Base-by-base conservation (phyloP, 2,888 invertebrate species). In the Habrosyne pyritoides region DNA sequence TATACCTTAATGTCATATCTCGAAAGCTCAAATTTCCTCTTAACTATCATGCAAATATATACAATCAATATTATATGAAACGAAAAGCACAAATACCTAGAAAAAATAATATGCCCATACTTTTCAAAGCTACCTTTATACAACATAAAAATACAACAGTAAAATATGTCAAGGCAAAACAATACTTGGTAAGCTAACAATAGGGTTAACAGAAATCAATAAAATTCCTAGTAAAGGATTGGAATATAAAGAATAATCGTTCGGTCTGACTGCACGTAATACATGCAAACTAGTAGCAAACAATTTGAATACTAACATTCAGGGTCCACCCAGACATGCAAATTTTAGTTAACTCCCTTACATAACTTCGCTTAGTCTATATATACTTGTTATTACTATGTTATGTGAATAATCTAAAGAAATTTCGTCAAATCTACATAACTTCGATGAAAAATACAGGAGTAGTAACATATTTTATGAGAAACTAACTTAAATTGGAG, bases 281-380 rank as follows among this genome's bases (percentile, higher is more conserved):
- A 67, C 80, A 84, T 84, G 84, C 83, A 80, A 83, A 79, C 75
- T 70, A 77, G 77, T 77, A 68, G 67, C 73, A 69, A 73, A 77
- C 79, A 71, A 77, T 81, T 78, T 72, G 71, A 81, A 83, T 81
- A 73, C 73, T 71, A 75, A 79, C 71, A 70, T 79, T 79, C 67
- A 42, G 61, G 66, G 69, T 69, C 68, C 62, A 59, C 62, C 67
- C 56, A 79, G 74, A 81, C 84, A 84, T 86, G 84, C 83, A 81
- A 85, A 81, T 79, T 71, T 56, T 55, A 62, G 55, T 59, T 65
- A 66, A 47, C 22, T 52, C 47, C 42, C 8, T 8, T 42, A 42
- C 42, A 42, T 18, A 6, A 18, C 18, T 18, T 8, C n/a, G 42
- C n/a, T 18, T 18, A 18, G 42, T 42, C 24, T 24, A 42, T 18